Evolutionary conservation across 2,888 invertebrate genomes (phyloP).

Genomic region (Plebejus anna): DNA sequence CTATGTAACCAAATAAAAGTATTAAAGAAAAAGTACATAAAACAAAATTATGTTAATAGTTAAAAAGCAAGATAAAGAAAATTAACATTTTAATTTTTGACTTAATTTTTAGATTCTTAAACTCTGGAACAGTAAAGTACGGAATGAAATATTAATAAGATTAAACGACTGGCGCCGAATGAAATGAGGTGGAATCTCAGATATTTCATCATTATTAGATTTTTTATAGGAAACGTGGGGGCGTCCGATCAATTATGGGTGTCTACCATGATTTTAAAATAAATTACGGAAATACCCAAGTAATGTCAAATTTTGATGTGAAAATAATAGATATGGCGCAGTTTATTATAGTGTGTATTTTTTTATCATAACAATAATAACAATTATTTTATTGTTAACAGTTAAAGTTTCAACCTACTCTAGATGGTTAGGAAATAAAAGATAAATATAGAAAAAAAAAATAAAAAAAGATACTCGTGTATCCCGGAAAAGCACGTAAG

Average conservation of each 20-base stretch:
- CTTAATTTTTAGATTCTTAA: neutral
- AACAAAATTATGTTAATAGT: neutral
- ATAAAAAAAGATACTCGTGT: neutral
- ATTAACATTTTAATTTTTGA: neutral
- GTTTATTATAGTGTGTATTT: too few relatives aligned
- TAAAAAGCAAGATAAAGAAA: neutral
- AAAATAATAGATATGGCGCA: too few relatives aligned
- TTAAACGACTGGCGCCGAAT: slow-evolving; percentile 6
- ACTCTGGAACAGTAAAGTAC: neutral
- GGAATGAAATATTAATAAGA: slow-evolving; percentile 8
- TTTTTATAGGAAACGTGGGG: neutral
- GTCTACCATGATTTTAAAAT: neutral
- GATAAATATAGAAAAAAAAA: too few relatives aligned
- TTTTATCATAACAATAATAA: too few relatives aligned
- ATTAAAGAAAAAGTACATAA: neutral
- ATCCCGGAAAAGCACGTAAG: neutral
- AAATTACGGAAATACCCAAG: too few relatives aligned
- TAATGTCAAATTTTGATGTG: too few relatives aligned
- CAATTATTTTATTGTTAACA: too few relatives aligned
- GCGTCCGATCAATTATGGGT: neutral
- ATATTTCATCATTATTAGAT: slow-evolving; percentile 15
- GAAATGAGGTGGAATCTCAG: slow-evolving; percentile 9
- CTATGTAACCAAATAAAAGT: neutral
- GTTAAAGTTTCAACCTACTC: too few relatives aligned
- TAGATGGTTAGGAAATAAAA: neutral